Evolutionary conservation across 2,113 vertebrate species (phyloP).

Genomic region (Gymnobelideus leadbeateri): DNA sequence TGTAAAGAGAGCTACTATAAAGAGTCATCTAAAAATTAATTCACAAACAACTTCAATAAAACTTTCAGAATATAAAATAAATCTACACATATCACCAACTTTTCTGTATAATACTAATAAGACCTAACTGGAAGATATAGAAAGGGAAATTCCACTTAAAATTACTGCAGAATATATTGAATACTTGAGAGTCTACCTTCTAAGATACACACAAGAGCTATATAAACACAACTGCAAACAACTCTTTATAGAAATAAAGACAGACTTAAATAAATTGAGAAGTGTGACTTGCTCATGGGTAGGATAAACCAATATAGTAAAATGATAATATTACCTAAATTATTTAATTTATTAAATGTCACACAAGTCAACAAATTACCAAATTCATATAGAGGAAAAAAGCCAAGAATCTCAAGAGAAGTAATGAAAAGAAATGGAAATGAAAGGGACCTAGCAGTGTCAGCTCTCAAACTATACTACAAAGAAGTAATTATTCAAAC

Average conservation of each 20-base stretch:
- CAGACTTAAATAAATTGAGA: background rate
- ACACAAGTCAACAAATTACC: background rate
- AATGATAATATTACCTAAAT: background rate
- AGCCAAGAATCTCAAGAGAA: background rate
- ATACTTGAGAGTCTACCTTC: background rate
- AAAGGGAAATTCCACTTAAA: background rate
- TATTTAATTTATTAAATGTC: background rate
- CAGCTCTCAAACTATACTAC: background rate
- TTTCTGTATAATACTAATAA: background rate
- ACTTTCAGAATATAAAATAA: background rate
- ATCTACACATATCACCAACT: background rate
- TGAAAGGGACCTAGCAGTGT: background rate
- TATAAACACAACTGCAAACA: background rate
- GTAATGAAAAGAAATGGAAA: background rate
- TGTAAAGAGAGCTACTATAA: background rate
- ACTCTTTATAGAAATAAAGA: background rate
- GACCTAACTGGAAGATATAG: background rate
- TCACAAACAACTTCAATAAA: background rate
- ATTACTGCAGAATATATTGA: background rate
- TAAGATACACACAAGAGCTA: background rate
- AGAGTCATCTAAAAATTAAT: background rate
- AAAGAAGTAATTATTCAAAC: background rate
- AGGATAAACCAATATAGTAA: background rate
- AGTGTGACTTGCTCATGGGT: background rate
- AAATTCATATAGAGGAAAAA: background rate